These are phyloP conservation scores for Drosophila kikkawai DNA, from an alignment of 1,140 invertebrate genomes.

Conservation along the genomic window DNA sequence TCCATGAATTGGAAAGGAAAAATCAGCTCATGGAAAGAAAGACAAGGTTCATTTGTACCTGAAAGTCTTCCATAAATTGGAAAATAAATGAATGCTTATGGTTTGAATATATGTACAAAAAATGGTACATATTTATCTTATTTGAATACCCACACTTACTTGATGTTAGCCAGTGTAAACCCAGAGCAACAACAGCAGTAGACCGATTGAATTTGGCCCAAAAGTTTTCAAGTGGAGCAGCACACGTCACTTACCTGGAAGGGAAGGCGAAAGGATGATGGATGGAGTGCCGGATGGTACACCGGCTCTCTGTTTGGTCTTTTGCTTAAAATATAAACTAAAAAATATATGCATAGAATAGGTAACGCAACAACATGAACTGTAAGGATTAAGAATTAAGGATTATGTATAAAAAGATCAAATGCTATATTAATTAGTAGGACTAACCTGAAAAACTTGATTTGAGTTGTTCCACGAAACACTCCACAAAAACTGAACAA, in stretches of 20 bases:
- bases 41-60: too few species aligned
- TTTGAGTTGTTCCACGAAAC: slow-evolving; percentile 2
- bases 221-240: slow-evolving; percentile 44
- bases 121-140: background rate
- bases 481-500: slow-evolving; percentile 46
- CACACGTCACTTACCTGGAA: slow-evolving; percentile 38
- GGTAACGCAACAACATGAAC: slow-evolving; percentile 18
- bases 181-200: background rate
- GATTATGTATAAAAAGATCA: background rate
- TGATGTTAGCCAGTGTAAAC: slow-evolving; percentile 19
- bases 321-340: slow-evolving; percentile 15
- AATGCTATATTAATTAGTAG: background rate
- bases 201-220: slow-evolving; percentile 32
- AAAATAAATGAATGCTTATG: too few species aligned
- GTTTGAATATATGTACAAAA: background rate
- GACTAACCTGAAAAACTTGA: background rate
- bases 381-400: background rate
- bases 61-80: too few species aligned
- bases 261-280: background rate
- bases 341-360: slow-evolving; percentile 23
- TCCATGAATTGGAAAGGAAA: too few species aligned
- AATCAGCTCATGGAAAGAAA: too few species aligned
- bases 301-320: background rate
- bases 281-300: background rate
- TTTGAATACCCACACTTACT: background rate